Percentiles rank a stretch among this genome's conserved stretches.
Evolutionary conservation across 2,888 invertebrate species (phyloP).

Genomic region (Trichopoda pennipes): DNA sequence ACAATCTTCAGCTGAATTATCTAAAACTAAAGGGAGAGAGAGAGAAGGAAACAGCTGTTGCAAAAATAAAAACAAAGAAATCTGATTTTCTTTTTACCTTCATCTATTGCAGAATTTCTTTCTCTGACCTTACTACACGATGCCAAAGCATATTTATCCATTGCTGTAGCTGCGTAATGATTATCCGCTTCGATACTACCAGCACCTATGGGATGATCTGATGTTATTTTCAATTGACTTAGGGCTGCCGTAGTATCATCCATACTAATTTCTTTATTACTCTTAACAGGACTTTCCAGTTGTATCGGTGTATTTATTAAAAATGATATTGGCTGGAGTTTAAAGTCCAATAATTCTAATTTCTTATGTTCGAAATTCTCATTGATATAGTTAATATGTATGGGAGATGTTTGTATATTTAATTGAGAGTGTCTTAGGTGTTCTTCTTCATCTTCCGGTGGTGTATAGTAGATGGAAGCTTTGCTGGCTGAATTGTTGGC

Average conservation of each 20-base stretch:
- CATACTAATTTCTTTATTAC: slow-evolving; percentile 49
- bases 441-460: slow-evolving; percentile 78
- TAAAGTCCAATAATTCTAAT: slow-evolving; percentile 73
- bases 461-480: slow-evolving; percentile 90
- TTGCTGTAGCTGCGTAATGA: slow-evolving; percentile 69
- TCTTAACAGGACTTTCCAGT: slow-evolving; percentile 57
- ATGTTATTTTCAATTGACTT: slow-evolving; percentile 71
- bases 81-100: slow-evolving; percentile 32
- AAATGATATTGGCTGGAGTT: slow-evolving; percentile 73
- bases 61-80: not conserved
- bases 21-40: slow-evolving; percentile 12
- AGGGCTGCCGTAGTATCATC: slow-evolving; percentile 61
- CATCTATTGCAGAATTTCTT: slow-evolving; percentile 61
- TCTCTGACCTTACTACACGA: slow-evolving; percentile 17
- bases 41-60: not conserved
- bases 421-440: slow-evolving; percentile 73
- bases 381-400: slow-evolving; percentile 82
- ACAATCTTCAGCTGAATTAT: slow-evolving; percentile 49
- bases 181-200: slow-evolving; percentile 76
- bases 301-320: slow-evolving; percentile 58
- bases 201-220: slow-evolving; percentile 68
- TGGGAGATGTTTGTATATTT: slow-evolving; percentile 80
- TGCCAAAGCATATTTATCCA: slow-evolving; percentile 48
- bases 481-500: slow-evolving; percentile 83
- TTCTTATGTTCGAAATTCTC: slow-evolving; percentile 77